phyloP scores from a whole-genome alignment of 2,113 vertebrate genomes.

The Nothoprocta perdicaria region DNA sequence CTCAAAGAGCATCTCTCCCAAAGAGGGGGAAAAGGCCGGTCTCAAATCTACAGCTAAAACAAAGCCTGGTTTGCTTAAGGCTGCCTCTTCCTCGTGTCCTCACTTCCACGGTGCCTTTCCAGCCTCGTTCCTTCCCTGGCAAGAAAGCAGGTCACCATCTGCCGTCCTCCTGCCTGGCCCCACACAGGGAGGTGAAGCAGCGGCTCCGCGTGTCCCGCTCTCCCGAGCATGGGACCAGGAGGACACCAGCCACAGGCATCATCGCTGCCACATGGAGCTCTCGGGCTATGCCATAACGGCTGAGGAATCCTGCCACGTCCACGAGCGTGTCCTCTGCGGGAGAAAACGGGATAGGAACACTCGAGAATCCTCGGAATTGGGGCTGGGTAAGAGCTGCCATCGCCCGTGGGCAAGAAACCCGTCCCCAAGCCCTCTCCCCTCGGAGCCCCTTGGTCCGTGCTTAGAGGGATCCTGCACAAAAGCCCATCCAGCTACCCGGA shows the following conservation, averaged over 20 bases:
- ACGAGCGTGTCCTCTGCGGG: background rate
- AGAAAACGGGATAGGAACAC: background rate
- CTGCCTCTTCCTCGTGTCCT: background rate
- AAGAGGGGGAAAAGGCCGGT: background rate
- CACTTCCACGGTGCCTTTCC: background rate
- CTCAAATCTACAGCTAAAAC: background rate
- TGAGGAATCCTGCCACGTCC: background rate
- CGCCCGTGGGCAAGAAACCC: background rate
- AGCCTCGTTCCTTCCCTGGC: conserved; percentile 18
- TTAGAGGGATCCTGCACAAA: background rate
- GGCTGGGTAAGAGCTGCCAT: background rate
- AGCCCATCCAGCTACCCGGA: background rate
- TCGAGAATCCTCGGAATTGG: background rate
- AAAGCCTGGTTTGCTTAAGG: background rate
- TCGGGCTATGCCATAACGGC: conserved; percentile 17
- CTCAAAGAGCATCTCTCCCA: background rate
- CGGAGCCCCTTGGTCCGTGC: background rate
- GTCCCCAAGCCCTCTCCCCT: background rate
- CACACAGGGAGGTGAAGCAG: background rate
- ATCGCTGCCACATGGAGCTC: background rate
- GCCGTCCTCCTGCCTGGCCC: conserved; percentile 32
- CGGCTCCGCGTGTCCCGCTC: background rate
- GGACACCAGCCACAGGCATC: background rate
- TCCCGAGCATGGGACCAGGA: background rate
- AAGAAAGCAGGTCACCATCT: conserved; percentile 50